These are phyloP conservation scores for Yponomeuta sedellus DNA, from an alignment of 2,888 invertebrate species.

Conservation along the genomic window DNA sequence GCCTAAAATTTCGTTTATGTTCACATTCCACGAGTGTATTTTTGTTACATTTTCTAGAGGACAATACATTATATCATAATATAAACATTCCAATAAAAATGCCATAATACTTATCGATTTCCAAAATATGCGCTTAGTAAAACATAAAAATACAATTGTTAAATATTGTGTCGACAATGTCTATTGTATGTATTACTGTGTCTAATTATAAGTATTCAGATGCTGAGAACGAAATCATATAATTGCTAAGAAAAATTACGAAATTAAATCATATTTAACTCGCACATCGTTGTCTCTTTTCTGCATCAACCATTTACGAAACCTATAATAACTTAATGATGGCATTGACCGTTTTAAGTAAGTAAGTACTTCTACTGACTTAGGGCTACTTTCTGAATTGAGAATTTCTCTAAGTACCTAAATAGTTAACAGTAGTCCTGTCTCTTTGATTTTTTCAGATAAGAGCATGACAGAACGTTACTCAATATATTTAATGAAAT, in stretches of 20 bases:
- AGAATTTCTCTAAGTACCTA: too few species aligned
- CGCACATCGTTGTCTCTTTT: conserved; percentile 40
- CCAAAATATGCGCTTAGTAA: conserved; percentile 63
- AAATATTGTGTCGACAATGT: conserved; percentile 46
- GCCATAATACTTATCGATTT: conserved; percentile 38
- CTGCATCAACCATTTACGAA: background rate
- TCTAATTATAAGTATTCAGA: conserved; percentile 68
- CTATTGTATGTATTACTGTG: conserved; percentile 52
- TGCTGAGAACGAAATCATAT: conserved; percentile 71
- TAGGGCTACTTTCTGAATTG: too few species aligned
- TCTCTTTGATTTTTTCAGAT: too few species aligned
- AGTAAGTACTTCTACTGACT: too few species aligned
- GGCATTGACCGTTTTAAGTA: too few species aligned
- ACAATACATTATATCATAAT: background rate
- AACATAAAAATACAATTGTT: conserved; percentile 50
- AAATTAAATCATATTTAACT: conserved; percentile 77
- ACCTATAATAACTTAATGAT: too few species aligned
- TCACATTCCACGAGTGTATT: background rate
- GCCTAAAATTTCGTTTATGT: conserved; percentile 15
- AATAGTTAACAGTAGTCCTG: too few species aligned
- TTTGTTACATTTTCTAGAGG: conserved; percentile 8
- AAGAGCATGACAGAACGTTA: too few species aligned
- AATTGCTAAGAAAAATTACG: conserved; percentile 75
- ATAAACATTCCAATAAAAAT: conserved; percentile 61
- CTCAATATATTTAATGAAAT: too few species aligned